A percentile compares a stretch with the other conserved stretches of the same genome.
Evolutionary conservation across 2,797 vertebrate species (phyloP).

Genomic region (Gymnocypris eckloni): DNA sequence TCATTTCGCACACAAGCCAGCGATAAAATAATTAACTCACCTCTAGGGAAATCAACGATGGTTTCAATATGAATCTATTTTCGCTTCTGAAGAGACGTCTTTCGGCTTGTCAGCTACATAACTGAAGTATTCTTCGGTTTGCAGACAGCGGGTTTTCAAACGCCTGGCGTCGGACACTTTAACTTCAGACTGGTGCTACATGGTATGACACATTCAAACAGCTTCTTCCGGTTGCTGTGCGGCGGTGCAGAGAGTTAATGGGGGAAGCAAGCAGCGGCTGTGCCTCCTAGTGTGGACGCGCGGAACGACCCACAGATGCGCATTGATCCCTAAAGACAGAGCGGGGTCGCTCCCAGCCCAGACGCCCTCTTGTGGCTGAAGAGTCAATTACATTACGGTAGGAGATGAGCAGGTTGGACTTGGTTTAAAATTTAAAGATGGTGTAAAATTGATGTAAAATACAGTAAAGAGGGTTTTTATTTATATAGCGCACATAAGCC

Average conservation of each 20-base stretch:
- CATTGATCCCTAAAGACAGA: slow-evolving; percentile 1
- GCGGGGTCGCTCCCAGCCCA: slow-evolving; percentile 61
- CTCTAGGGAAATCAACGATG: slow-evolving; percentile 31
- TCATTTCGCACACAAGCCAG: not conserved
- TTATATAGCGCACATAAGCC: not conserved
- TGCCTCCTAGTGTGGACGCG: slow-evolving; percentile 55
- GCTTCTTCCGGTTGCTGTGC: slow-evolving; percentile 61
- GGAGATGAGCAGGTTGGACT: not conserved
- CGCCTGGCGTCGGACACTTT: slow-evolving; percentile 47
- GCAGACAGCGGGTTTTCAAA: not conserved
- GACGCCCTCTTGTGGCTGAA: slow-evolving; percentile 62
- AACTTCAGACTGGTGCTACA: slow-evolving; percentile 69
- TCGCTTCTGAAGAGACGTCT: not conserved
- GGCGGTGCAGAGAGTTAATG: slow-evolving; percentile 11
- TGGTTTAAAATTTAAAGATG: not conserved
- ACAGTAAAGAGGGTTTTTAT: not conserved
- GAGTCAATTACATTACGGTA: not conserved
- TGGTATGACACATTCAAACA: slow-evolving; percentile 61
- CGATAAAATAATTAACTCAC: slow-evolving; percentile 25
- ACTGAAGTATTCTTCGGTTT: not conserved
- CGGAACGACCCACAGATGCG: slow-evolving; percentile 7
- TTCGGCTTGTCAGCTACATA: slow-evolving; percentile 34
- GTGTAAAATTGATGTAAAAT: not conserved
- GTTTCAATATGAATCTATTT: not conserved
- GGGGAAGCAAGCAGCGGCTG: not conserved